Evolutionary conservation across 2,888 invertebrate genomes (phyloP).

Genomic region (Ypsolopha sequella): DNA sequence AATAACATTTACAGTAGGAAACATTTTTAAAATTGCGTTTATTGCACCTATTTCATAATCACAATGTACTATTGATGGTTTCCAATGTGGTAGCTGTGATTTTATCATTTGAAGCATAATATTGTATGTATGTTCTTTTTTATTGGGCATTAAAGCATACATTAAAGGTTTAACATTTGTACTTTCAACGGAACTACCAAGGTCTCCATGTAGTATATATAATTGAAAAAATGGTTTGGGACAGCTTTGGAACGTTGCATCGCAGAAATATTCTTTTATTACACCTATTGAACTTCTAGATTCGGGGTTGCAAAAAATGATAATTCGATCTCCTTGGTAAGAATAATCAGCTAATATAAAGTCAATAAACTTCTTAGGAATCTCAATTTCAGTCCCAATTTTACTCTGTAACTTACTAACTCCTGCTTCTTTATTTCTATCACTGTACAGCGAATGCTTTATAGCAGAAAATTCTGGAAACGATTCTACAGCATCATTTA

Average conservation of each 20-base stretch:
- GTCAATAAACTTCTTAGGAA: not conserved
- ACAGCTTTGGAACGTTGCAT: not conserved
- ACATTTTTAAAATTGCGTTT: not conserved
- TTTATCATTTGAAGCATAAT: too few relatives aligned
- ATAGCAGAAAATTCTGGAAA: not conserved
- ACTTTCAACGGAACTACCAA: not conserved
- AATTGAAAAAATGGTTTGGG: not conserved
- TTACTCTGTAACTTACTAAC: not conserved
- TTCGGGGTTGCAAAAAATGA: not conserved
- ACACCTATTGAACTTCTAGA: not conserved
- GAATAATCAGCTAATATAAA: not conserved
- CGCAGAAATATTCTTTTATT: not conserved
- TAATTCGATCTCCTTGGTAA: not conserved
- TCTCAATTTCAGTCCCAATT: not conserved
- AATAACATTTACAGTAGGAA: not conserved
- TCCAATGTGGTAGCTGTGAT: not conserved
- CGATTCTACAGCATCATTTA: not conserved
- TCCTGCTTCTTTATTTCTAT: not conserved
- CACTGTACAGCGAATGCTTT: not conserved
- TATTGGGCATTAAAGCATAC: not conserved
- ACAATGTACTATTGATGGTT: not conserved
- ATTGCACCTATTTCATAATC: not conserved
- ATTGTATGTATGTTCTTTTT: too few relatives aligned
- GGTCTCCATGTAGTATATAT: not conserved
- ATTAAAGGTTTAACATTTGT: not conserved